Evolutionary conservation across 1,140 invertebrate species (phyloP).

Genomic region (Pogonus chalceus): DNA sequence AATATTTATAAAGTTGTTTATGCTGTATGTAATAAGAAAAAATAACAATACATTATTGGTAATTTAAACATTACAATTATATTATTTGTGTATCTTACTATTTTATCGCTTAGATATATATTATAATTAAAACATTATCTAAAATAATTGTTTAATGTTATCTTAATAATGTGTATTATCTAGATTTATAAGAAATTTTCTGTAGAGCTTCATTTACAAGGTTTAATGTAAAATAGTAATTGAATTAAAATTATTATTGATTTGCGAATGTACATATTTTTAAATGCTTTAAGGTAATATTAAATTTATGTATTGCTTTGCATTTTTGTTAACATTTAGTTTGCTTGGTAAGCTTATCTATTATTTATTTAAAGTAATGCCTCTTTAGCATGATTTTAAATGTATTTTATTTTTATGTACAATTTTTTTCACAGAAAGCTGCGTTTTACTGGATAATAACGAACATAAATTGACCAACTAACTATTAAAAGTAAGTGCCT

Average conservation of each 20-base stretch:
- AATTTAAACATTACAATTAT: too few relatives aligned
- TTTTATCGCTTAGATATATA: too few relatives aligned
- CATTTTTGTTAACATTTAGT: background rate
- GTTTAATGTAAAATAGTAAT: background rate
- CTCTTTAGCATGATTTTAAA: background rate
- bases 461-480: constrained; percentile 3
- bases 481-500: constrained; percentile 4
- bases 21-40: too few relatives aligned
- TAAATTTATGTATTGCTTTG: background rate
- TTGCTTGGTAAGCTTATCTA: too few relatives aligned
- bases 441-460: background rate
- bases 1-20: too few relatives aligned
- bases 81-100: too few relatives aligned
- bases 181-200: background rate
- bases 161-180: too few relatives aligned
- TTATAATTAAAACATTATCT: too few relatives aligned
- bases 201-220: background rate
- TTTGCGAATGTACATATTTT: too few relatives aligned
- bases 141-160: background rate
- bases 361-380: background rate
- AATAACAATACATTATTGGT: too few relatives aligned
- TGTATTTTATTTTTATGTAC: constrained; percentile 2
- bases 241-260: constrained; percentile 4
- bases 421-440: constrained; percentile 1
- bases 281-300: too few relatives aligned